Evolutionary conservation across 2,113 vertebrate genomes (phyloP), one percentile per base, ranked within the genome.

Genomic region (Oplegnathus fasciatus): DNA sequence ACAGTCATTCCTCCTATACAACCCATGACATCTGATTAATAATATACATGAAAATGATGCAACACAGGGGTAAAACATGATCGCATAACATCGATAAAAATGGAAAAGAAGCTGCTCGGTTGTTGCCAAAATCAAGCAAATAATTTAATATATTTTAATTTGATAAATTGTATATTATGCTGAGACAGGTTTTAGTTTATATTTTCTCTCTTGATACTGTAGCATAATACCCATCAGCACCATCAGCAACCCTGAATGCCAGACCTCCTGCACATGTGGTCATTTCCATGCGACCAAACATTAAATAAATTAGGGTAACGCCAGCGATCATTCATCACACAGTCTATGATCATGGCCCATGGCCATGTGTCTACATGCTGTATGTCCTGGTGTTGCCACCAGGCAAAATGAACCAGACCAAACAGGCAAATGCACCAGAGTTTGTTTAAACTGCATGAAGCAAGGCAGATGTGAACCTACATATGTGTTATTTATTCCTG

Each of bases 401-500:
- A 28, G 30, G 9, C 24, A 2, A 52, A 20, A n/a, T 34, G 20
- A 34, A 77, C 5, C 34, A 46, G 9, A 48, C 20, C 26, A 46
- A 60, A 48, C 22, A 69, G 5, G 3, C 32, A 50, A 64, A 80
- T 30, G 11, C 67, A 42, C 32, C 26, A 40, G 14, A 37, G n/a
- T 44, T 64, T 37, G 4, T 64, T 37, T 37, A 37, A 22, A 64
- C 32, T 37, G 60, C 17, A 11, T 61, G 6, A 50, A 17, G n/a
- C 28, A 50, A 28, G n/a, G 61, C 55, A n/a, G 14, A 46, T 9
- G 8, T 37, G 30, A 62, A 62, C 26, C 0, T 9, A 46, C 13
- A 64, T 65, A 7, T 61, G 14, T 42, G 58, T 71, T 65, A 34
- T 76, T 66, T 58, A 50, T 64, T 82, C 40, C 24, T 57, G 9